phyloP scores from a whole-genome alignment of 2,888 invertebrate species.

The Chaetogeoica ovagalla region DNA sequence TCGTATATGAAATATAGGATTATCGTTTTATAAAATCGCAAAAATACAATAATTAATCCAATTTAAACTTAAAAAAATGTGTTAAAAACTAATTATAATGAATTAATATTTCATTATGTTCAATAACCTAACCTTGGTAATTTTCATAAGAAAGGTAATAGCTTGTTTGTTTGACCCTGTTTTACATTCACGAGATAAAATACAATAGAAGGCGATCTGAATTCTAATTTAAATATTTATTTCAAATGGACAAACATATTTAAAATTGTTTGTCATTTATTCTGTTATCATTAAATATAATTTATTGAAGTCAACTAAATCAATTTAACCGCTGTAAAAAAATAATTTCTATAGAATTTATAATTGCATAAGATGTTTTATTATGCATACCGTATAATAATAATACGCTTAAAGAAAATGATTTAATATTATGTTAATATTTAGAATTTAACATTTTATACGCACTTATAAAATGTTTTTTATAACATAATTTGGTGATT shows the following conservation, averaged over 20 bases:
- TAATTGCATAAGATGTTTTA: neutral
- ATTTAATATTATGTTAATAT: too few species aligned
- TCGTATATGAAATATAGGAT: too few species aligned
- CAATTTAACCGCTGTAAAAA: neutral
- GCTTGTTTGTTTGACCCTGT: constrained; percentile 8
- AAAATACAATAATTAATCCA: neutral
- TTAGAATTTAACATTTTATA: too few species aligned
- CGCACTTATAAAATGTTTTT: too few species aligned
- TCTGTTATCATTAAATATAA: neutral
- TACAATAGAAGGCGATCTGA: neutral
- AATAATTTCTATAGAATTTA: neutral
- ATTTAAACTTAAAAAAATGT: neutral
- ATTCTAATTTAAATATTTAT: constrained; percentile 12
- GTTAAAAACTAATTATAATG: neutral
- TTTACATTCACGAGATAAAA: constrained; percentile 12
- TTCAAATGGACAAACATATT: neutral
- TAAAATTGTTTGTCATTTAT: constrained; percentile 30
- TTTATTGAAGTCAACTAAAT: neutral
- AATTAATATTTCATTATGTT: constrained; percentile 5
- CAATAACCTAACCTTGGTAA: constrained; percentile 12
- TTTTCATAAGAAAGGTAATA: neutral
- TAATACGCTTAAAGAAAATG: neutral
- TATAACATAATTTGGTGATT: too few species aligned
- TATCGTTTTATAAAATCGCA: too few species aligned
- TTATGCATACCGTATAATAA: neutral